Conservation (phyloP, 2,113 vertebrate species). For the Sinocyclocheilus grahami region DNA sequence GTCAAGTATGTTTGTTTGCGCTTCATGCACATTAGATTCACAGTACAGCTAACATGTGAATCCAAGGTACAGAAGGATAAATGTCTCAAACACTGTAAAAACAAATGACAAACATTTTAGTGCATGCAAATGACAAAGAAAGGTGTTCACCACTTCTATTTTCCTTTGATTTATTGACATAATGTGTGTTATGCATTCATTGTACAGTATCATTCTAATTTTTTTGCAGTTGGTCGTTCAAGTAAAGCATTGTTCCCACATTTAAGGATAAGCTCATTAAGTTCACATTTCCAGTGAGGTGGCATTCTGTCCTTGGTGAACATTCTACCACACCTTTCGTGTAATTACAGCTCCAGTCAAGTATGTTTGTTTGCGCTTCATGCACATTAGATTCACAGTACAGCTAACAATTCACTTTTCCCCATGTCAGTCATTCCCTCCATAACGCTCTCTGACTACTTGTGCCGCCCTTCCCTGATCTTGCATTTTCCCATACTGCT, state of each 20-base stretch:
- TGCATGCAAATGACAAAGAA: neutral
- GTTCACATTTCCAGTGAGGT: conserved; percentile 9
- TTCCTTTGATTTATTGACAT: neutral
- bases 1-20: neutral
- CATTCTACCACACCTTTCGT: conserved; percentile 15
- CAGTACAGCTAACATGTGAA: neutral
- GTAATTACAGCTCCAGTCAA: neutral
- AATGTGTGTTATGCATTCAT: neutral
- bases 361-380: neutral
- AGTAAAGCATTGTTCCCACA: neutral
- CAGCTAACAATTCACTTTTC: conserved; percentile 1
- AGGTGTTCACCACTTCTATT: neutral
- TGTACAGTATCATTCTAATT: neutral
- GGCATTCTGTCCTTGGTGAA: conserved; percentile 1
- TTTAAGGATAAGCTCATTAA: neutral
- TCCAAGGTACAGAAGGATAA: neutral
- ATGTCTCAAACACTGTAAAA: neutral
- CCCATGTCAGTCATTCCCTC: neutral
- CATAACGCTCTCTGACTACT: neutral
- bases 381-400: neutral
- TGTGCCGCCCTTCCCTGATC: neutral
- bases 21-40: neutral
- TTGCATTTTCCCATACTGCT: neutral
- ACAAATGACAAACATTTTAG: neutral
- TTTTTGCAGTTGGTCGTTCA: neutral